Evolutionary conservation across 2,113 vertebrate species (phyloP), one percentile per base, ranked within the genome.

Genomic region (Cyrtonyx montezumae): DNA sequence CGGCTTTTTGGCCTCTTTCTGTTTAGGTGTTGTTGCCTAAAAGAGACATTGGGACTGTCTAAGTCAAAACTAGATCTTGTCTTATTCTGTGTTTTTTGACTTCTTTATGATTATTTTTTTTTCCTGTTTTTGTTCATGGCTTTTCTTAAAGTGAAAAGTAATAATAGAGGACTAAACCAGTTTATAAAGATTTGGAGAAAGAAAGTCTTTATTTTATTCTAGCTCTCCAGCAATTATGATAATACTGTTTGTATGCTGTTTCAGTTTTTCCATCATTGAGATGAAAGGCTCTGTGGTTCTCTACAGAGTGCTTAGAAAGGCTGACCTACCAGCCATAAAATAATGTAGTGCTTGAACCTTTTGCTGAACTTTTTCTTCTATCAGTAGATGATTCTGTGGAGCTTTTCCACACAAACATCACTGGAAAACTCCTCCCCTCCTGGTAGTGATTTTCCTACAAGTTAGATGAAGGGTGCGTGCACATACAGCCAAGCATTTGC

Each of bases 61-160:
- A 62, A 73, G 89, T 42, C 82, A 25, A 69, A 82, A 53, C 9
- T 58, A 62, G 10, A 10, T 32, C 28, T 13, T 70, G 7, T 45
- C 0, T 0, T 32, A 58, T 73, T 2, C 26, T 78, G 11, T 30
- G 3, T 26, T 21, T 84, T 81, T 82, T 42, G 40, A 15, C 32
- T n/a, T 58, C 17, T 58, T 59, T 32, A 26, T 6, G 7, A 25
- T 86, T 22, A 26, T 65, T 78, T 92, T n/a, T n/a, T n/a, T n/a
- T n/a, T n/a, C 8, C 45, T 73, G 53, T 0, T 67, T 94, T 68
- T 71, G 19, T 75, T 81, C 6, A 1, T 26, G 15, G 0, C n/a
- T 69, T 85, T 71, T 79, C 30, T 91, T 59, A 51, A 46, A 79
- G 28, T 63, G 56, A 56, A 78, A 78, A 61, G 9, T 0, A 0